Evolutionary conservation across 2,797 vertebrate species (phyloP), one percentile per base, ranked within the genome.

Genomic region (Esox masquinongy): DNA sequence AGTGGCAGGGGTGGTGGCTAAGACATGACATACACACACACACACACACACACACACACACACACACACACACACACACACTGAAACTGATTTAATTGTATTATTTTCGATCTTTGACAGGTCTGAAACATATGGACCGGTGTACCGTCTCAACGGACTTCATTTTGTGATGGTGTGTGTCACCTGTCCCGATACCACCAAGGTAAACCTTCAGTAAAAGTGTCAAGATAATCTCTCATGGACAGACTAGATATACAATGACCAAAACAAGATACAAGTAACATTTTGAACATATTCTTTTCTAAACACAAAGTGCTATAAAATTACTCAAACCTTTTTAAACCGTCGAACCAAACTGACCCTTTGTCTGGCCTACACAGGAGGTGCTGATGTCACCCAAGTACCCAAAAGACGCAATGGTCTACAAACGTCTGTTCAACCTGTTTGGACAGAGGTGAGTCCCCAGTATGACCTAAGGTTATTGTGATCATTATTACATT

Each of bases 371-470:
- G 6, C 4, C 43, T 68, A 11, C 85, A 16, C 85, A 98, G 97
- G 95, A 96, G 82, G 87, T 96, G 84, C 82, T 99, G 90, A 97
- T 96, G 96, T 97, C 95, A 8, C 74, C 95, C 61, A 94, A 96
- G 81, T 95, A 96, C 82, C 89, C 88, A 22, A 98, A 98, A 90
- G 94, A 96, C 72, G 86, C 19, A 0, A 50, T 81, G 0, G 53
- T 94, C 31, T 96, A 96, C 26, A 80, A 84, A 0, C 90, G 3
- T 0, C 77, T 97, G 16, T 95, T 83, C 88, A 82, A 74, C 4
- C 59, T 97, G 8, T 97, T 97, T 87, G 96, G 96, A 3, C 89
- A 92, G 86, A 96, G 53, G 53, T 22, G 0, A 22, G 7, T 56
- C 53, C 8, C n/a, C 53, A 17, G 5, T 51, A 17, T 51, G 39